phyloP scores from a whole-genome alignment of 2,888 invertebrate species.

The Drosophila diplacantha region DNA sequence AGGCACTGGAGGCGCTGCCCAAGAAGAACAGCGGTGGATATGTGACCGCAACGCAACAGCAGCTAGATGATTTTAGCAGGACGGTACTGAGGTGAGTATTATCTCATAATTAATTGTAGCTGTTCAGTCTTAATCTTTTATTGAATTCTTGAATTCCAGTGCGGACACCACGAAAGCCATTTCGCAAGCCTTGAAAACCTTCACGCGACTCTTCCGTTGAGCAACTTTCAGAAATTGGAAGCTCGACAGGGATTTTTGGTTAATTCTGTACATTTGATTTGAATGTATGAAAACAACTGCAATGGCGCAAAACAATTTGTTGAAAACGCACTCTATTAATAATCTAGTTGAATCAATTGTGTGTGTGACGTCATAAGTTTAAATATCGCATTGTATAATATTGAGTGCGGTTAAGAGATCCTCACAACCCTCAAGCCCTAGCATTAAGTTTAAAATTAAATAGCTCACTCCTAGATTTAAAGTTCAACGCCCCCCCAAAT shows the following conservation, averaged over 20 bases:
- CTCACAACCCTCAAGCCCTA: conserved; percentile 40
- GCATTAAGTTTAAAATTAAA: conserved; percentile 46
- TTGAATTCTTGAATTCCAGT: conserved; percentile 77
- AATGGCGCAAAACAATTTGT: conserved; percentile 28
- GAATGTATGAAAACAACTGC: conserved; percentile 26
- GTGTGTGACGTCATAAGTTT: conserved; percentile 36
- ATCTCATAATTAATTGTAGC: not conserved
- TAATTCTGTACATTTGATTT: conserved; percentile 32
- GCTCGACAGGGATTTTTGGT: conserved; percentile 1
- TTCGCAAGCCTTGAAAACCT: conserved; percentile 87
- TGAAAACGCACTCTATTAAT: conserved; percentile 28
- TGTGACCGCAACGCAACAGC: conserved; percentile 88
- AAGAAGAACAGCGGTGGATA: conserved; percentile 84
- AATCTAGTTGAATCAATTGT: conserved; percentile 38
- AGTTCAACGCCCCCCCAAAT: conserved; percentile 15
- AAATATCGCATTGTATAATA: conserved; percentile 25
- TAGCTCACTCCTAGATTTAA: conserved; percentile 31
- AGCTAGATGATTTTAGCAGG: conserved; percentile 89
- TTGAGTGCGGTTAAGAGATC: conserved; percentile 49
- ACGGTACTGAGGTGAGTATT: conserved; percentile 83
- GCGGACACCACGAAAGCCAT: conserved; percentile 88
- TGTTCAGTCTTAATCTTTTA: not conserved
- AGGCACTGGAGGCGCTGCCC: conserved; percentile 87
- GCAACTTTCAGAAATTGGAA: not conserved
- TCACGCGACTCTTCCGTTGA: conserved; percentile 91